A percentile compares a stretch with the other conserved stretches of the same genome.
phyloP scores from a whole-genome alignment of 2,113 vertebrate species.

The Eupsittula cactorum region DNA sequence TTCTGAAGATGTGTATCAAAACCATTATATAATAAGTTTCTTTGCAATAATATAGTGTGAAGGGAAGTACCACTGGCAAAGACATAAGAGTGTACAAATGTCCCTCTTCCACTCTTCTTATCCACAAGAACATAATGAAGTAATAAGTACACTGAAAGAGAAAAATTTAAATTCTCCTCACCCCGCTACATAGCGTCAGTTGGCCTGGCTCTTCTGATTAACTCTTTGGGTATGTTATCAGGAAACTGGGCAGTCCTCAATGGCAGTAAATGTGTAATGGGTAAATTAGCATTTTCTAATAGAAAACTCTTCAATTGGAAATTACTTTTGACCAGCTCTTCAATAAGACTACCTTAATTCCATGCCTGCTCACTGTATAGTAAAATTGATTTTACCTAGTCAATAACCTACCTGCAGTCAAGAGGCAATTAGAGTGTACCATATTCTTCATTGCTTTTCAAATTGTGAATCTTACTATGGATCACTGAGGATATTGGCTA shows the following conservation, averaged over 20 bases:
- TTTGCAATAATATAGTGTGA: not conserved
- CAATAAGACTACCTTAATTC: constrained; percentile 9
- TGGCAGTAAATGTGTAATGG: not conserved
- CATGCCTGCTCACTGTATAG: constrained; percentile 11
- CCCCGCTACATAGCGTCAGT: not conserved
- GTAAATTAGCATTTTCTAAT: constrained; percentile 25
- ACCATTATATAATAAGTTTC: not conserved
- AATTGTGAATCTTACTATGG: not conserved
- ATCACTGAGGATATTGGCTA: not conserved
- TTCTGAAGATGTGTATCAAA: not conserved
- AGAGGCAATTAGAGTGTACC: constrained; percentile 12
- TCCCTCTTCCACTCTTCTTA: not conserved
- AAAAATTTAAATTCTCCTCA: not conserved
- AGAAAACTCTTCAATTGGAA: constrained; percentile 25
- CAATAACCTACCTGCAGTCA: constrained; percentile 10
- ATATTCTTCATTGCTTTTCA: constrained; percentile 33
- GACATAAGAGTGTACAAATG: not conserved
- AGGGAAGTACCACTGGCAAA: not conserved
- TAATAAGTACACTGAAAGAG: not conserved
- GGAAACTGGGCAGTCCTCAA: not conserved
- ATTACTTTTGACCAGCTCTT: not conserved
- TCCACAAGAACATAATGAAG: not conserved
- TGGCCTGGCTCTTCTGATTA: not conserved
- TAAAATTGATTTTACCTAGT: constrained; percentile 60
- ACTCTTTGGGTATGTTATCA: not conserved